A percentile compares a stretch with the other conserved stretches of the same genome.
Evolutionary conservation across 1,140 invertebrate species (phyloP).

Genomic region (Centruroides vittatus): DNA sequence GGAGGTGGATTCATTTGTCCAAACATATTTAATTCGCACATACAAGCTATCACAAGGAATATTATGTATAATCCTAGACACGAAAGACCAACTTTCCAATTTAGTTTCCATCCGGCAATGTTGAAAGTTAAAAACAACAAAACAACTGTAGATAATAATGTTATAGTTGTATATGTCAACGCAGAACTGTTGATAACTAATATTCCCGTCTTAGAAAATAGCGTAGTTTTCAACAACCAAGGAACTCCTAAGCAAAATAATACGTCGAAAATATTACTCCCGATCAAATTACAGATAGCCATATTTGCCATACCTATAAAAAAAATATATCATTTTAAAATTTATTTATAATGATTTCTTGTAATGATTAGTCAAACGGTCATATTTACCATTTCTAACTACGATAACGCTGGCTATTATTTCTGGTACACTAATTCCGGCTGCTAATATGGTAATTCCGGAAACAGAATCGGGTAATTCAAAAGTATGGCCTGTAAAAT

Average conservation of each 20-base stretch:
- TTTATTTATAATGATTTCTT: background rate
- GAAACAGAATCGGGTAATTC: slow-evolving; percentile 19
- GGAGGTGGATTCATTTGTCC: slow-evolving; percentile 14
- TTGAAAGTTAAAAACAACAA: slow-evolving; percentile 15
- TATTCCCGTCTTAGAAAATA: slow-evolving; percentile 17
- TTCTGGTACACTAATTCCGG: slow-evolving; percentile 21
- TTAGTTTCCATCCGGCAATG: slow-evolving; percentile 17
- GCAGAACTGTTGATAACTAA: slow-evolving; percentile 17
- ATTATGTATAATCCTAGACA: slow-evolving; percentile 12
- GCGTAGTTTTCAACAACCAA: slow-evolving; percentile 59
- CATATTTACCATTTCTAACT: slow-evolving; percentile 14
- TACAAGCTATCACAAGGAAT: slow-evolving; percentile 12
- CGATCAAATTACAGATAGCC: slow-evolving; percentile 68
- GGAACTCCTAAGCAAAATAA: slow-evolving; percentile 68
- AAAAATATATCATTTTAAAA: no score
- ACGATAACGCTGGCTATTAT: slow-evolving; percentile 19
- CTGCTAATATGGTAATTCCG: slow-evolving; percentile 20
- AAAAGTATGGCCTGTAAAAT: slow-evolving; percentile 18
- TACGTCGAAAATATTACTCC: slow-evolving; percentile 71
- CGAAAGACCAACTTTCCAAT: slow-evolving; percentile 15
- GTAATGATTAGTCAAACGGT: background rate
- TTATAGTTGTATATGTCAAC: slow-evolving; percentile 19
- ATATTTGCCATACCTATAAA: slow-evolving; percentile 36
- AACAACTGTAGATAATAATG: slow-evolving; percentile 16
- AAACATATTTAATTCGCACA: slow-evolving; percentile 14